These are phyloP conservation scores for Geotrupes spiniger DNA, from an alignment of 2,888 invertebrate genomes.

Conservation along the genomic window DNA sequence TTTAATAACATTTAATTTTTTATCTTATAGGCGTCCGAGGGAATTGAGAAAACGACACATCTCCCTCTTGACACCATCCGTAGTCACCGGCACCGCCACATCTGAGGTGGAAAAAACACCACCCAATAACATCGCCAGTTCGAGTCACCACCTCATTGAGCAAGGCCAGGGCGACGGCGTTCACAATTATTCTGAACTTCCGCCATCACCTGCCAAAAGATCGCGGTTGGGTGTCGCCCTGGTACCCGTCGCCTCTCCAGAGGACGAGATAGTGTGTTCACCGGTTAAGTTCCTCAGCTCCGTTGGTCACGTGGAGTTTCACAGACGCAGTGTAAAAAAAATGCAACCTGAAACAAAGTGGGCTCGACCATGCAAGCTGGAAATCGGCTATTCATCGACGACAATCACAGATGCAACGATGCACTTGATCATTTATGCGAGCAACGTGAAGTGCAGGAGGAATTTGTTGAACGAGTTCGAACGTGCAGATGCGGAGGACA, in stretches of 20 bases:
- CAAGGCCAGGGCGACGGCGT: conserved; percentile 38
- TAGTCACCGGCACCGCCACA: neutral
- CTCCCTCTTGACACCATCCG: conserved; percentile 10
- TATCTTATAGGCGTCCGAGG: no score
- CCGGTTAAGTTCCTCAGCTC: conserved; percentile 36
- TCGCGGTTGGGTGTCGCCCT: conserved; percentile 29
- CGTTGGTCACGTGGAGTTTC: conserved; percentile 43
- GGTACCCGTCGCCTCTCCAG: no score
- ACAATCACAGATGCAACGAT: conserved; percentile 56
- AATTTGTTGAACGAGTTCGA: conserved; percentile 53
- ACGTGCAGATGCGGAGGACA: conserved; percentile 21
- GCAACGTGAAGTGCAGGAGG: conserved; percentile 59
- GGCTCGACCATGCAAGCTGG: conserved; percentile 62
- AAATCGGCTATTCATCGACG: conserved; percentile 60
- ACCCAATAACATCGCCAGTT: conserved; percentile 21
- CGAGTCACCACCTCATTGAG: conserved; percentile 24
- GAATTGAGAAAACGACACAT: conserved; percentile 14
- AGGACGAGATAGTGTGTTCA: conserved; percentile 3
- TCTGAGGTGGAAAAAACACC: conserved; percentile 30
- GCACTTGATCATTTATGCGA: conserved; percentile 61
- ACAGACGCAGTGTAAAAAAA: conserved; percentile 41
- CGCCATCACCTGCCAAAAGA: conserved; percentile 40
- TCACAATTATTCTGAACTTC: conserved; percentile 33
- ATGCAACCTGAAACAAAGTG: conserved; percentile 55
- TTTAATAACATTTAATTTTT: no score